Conservation (phyloP, 2,113 vertebrate species). For the Pseudolaguvia tuberculata region DNA sequence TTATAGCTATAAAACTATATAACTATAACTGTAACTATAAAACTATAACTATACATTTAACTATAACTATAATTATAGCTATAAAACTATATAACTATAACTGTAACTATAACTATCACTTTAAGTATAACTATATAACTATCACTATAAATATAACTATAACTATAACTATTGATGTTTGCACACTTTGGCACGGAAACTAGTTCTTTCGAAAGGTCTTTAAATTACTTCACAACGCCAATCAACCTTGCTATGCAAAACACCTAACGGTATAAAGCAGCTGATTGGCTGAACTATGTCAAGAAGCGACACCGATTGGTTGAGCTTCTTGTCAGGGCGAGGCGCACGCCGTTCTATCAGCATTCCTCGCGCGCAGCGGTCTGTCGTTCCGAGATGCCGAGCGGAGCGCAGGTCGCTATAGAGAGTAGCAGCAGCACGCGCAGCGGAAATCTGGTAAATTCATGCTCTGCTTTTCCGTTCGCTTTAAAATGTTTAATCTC, state of each 20-base stretch:
- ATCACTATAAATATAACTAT: too few species aligned
- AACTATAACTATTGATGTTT: background rate
- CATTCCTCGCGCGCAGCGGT: constrained; percentile 51
- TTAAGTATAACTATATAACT: too few species aligned
- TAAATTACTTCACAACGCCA: constrained; percentile 63
- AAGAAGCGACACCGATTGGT: constrained; percentile 62
- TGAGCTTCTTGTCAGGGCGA: constrained; percentile 49
- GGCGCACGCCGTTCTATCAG: constrained; percentile 48
- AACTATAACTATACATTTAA: too few species aligned
- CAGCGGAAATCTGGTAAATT: background rate
- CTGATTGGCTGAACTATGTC: constrained; percentile 57
- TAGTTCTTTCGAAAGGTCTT: background rate
- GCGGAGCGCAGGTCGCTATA: constrained; percentile 27
- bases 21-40: too few species aligned
- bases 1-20: too few species aligned
- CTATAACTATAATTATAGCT: too few species aligned
- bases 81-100: too few species aligned
- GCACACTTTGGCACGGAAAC: background rate
- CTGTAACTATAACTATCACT: too few species aligned
- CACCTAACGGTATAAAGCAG: constrained; percentile 21
- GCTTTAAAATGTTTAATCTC: background rate
- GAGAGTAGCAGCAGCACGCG: constrained; percentile 10
- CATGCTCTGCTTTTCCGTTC: background rate
- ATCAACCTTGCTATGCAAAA: constrained; percentile 67
- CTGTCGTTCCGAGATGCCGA: constrained; percentile 59